Conservation (phyloP, 1,140 invertebrate genomes). For the Penaeus vannamei region DNA sequence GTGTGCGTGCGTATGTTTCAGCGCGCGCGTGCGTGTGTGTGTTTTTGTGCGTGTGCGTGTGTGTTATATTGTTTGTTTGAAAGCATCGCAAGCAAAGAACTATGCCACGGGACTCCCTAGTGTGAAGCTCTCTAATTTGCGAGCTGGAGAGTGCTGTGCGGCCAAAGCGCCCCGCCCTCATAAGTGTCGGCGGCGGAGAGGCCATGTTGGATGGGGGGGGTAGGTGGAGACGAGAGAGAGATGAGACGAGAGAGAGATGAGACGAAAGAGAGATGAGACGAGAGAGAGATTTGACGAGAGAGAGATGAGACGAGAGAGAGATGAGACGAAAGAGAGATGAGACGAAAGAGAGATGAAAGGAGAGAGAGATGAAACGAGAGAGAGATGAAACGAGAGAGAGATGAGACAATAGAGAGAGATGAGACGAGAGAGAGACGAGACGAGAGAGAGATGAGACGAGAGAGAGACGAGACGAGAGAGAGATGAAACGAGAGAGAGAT, state of each 20-base stretch:
- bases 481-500: background rate
- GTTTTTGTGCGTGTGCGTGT: too few species aligned
- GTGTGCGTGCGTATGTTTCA: too few species aligned
- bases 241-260: background rate
- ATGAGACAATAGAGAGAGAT: background rate
- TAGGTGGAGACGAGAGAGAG: background rate
- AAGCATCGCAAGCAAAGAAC: too few species aligned
- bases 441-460: background rate
- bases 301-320: background rate
- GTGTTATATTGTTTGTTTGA: too few species aligned
- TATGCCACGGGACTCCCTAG: too few species aligned
- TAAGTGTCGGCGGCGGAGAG: too few species aligned
- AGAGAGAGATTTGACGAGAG: background rate
- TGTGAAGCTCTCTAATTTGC: too few species aligned
- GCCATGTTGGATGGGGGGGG: background rate
- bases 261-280: background rate
- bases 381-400: background rate
- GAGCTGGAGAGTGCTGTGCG: too few species aligned
- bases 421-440: background rate
- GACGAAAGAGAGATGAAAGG: background rate
- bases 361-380: background rate
- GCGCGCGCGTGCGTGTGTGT: too few species aligned
- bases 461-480: background rate
- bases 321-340: background rate
- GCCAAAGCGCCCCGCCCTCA: too few species aligned